Evolutionary conservation across 1,140 invertebrate species (phyloP).

Genomic region (Chelonus insularis): DNA sequence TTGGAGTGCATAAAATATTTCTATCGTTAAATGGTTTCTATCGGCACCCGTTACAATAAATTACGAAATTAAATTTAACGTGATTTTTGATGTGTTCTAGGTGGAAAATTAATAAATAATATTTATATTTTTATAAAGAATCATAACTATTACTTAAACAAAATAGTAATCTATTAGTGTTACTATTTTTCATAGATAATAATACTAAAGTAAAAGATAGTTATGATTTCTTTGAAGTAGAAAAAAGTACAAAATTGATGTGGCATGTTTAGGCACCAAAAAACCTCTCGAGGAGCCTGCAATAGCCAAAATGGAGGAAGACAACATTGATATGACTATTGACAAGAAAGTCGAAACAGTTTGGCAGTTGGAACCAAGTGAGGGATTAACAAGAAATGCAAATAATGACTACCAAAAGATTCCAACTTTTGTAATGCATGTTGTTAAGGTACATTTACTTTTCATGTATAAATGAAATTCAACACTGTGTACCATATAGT

Average conservation of each 20-base stretch:
- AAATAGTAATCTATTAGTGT: neutral
- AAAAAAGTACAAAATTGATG: constrained; percentile 36
- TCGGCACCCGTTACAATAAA: neutral
- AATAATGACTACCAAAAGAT: constrained; percentile 46
- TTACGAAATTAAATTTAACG: constrained; percentile 23
- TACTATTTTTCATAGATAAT: neutral
- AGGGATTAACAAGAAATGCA: constrained; percentile 46
- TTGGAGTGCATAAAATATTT: neutral
- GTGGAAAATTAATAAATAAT: constrained; percentile 27
- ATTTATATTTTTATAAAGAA: neutral
- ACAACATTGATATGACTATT: constrained; percentile 32
- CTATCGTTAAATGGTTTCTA: neutral
- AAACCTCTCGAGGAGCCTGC: constrained; percentile 41
- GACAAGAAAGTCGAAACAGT: constrained; percentile 44
- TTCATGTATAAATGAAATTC: constrained; percentile 42
- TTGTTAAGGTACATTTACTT: constrained; percentile 56
- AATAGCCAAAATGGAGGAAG: constrained; percentile 39
- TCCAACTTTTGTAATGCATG: constrained; percentile 56
- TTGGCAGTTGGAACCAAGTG: constrained; percentile 51
- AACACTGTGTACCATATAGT: constrained; percentile 17
- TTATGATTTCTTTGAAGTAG: constrained; percentile 15
- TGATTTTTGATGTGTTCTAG: constrained; percentile 36
- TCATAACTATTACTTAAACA: constrained; percentile 12
- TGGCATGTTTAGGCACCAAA: constrained; percentile 56
- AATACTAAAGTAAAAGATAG: constrained; percentile 2